Base-by-base conservation (phyloP, 2,797 vertebrate species). In the Gymnoscopelus microlampas region DNA sequence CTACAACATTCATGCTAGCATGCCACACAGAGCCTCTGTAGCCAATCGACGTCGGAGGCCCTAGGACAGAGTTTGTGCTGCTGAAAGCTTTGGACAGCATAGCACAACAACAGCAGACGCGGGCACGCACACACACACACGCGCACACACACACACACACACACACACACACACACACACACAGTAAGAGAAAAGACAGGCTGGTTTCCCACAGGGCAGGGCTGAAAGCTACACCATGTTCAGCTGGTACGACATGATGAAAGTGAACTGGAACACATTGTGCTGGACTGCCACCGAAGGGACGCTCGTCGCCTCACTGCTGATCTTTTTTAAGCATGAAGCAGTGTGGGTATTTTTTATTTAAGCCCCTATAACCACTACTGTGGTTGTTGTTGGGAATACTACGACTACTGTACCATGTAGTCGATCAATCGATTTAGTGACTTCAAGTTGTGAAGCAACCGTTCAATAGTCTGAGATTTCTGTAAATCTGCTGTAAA, bases 231-330 rank as follows among this genome's bases (percentile, higher is more conserved):
- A 91, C 90, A 92, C 87, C 91, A 92, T 92, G 90, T 92, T 90
- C 90, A 89, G 87, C 89, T 91, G 90, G 89, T 92, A 91, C 85
- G 78, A 92, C 91, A 93, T 89, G 90, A 92, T 92, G 92, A 93
- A 93, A 92, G 91, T 91, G 88, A 92, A 92, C 90, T 91, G 89
- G 89, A 92, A 92, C 91, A 90, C 89, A 93, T 90, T 92, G 91
- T 90, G 85, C 84, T 85, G 88, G 89, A 88, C 89, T 89, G 87
- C 91, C 94, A 93, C 88, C 75, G 86, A 93, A 85, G 91, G 90
- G 91, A 92, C 87, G 39, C 8, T 8, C 8, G 87, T 88, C 73
- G 76, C 80, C 80, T 88, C 81, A 59, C 80, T 73, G 84, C 76
- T 91, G 88, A 90, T 91, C 80, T 89, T 87, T 88, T 90, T 90